Evolutionary conservation across 2,888 invertebrate species (phyloP).

Genomic region (Cepaea hortensis): DNA sequence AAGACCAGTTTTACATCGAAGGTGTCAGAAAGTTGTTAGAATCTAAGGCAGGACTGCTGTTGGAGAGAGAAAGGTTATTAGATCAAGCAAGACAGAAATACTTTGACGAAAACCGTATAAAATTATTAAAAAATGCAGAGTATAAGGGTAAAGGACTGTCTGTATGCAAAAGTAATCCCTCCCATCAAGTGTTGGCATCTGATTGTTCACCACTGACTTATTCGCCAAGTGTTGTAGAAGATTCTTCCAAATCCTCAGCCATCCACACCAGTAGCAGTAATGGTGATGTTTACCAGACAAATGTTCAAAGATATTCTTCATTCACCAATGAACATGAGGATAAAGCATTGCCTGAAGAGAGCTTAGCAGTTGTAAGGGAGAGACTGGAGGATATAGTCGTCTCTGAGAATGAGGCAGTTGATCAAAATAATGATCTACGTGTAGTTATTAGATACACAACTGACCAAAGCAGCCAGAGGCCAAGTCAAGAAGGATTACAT

Average conservation of each 20-base stretch:
- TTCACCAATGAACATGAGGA: background rate
- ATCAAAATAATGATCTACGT: background rate
- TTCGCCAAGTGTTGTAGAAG: background rate
- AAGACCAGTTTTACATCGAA: conserved; percentile 39
- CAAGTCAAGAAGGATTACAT: background rate
- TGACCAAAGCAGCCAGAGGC: background rate
- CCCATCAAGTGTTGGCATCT: background rate
- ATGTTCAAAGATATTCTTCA: background rate
- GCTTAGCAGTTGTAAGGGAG: background rate
- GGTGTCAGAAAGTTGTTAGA: conserved; percentile 36
- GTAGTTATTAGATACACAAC: background rate
- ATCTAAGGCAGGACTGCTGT: conserved; percentile 15
- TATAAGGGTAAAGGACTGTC: background rate
- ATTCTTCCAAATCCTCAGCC: background rate
- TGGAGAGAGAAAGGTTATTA: conserved; percentile 20
- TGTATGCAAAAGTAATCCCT: background rate
- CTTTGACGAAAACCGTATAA: background rate
- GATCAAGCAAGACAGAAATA: background rate
- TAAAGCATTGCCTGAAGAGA: conserved; percentile 18
- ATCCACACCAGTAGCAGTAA: background rate
- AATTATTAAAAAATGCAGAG: background rate
- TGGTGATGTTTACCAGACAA: background rate
- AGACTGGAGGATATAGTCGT: background rate
- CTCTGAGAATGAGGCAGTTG: background rate
- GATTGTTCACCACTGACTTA: background rate